Conservation (phyloP, 2,888 invertebrate species). For the Troglohyphantes excavatus region DNA sequence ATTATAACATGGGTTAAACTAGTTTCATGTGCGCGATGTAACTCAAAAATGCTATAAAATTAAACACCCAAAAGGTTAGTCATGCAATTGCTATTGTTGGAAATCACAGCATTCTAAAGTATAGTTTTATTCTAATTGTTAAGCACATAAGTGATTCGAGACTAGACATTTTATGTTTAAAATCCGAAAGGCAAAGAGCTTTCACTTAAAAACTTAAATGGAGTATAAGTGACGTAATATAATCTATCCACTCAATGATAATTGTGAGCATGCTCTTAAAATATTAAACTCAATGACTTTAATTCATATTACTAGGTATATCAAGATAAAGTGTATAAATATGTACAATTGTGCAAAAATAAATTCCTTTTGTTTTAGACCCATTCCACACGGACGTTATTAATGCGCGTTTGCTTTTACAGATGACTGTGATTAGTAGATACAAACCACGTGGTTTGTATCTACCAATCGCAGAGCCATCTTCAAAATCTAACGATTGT, state of each 20-base stretch:
- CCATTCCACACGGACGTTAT: too few relatives aligned
- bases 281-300: background rate
- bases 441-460: too few relatives aligned
- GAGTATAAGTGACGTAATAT: background rate
- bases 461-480: too few relatives aligned
- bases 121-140: background rate
- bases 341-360: conserved; percentile 4
- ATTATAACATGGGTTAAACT: background rate
- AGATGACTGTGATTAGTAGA: too few relatives aligned
- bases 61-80: background rate
- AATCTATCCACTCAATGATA: background rate
- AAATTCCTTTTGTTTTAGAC: background rate
- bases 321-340: conserved; percentile 1
- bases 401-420: too few relatives aligned
- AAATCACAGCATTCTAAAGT: background rate
- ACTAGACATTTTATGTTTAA: background rate
- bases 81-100: background rate
- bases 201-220: background rate
- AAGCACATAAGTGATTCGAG: background rate
- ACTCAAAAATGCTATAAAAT: background rate
- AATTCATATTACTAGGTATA: background rate
- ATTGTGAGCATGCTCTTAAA: background rate
- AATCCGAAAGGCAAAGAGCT: background rate
- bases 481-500: too few relatives aligned
- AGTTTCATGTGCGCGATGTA: background rate